Evolutionary conservation across 2,888 invertebrate genomes (phyloP).

Genomic region (Apodemia duryi): DNA sequence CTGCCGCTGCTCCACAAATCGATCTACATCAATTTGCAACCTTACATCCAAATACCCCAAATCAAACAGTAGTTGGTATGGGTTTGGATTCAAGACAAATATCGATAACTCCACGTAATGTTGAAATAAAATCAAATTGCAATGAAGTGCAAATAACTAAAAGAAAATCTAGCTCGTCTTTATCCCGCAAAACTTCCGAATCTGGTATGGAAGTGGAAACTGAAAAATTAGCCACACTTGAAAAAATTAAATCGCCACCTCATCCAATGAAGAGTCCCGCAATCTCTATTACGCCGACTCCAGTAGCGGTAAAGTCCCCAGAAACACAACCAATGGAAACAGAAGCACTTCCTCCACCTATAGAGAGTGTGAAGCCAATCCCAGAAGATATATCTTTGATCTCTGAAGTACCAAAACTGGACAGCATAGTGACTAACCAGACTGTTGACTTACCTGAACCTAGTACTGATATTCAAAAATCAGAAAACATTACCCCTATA

Average conservation of each 20-base stretch:
- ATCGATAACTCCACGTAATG: slow-evolving; percentile 59
- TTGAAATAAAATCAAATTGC: slow-evolving; percentile 44
- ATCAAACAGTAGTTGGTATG: slow-evolving; percentile 45
- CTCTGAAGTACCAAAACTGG: slow-evolving; percentile 43
- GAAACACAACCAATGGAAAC: slow-evolving; percentile 50
- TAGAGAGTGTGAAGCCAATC: slow-evolving; percentile 48
- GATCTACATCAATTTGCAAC: slow-evolving; percentile 66
- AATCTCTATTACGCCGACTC: slow-evolving; percentile 48
- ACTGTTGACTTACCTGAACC: slow-evolving; percentile 31
- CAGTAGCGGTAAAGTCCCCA: slow-evolving; percentile 52
- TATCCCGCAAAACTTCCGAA: slow-evolving; percentile 58
- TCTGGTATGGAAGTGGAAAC: slow-evolving; percentile 46
- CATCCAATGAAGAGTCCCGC: slow-evolving; percentile 46
- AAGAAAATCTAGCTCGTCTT: slow-evolving; percentile 53
- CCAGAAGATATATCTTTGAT: slow-evolving; percentile 47
- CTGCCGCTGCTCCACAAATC: slow-evolving; percentile 44
- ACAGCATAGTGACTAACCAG: slow-evolving; percentile 23
- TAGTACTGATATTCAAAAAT: slow-evolving; percentile 23
- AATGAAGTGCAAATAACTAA: slow-evolving; percentile 52
- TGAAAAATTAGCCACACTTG: slow-evolving; percentile 54
- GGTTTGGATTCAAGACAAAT: slow-evolving; percentile 64
- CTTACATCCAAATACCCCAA: slow-evolving; percentile 53
- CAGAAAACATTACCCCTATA: slow-evolving; percentile 8
- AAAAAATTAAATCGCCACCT: slow-evolving; percentile 51
- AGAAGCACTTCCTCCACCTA: slow-evolving; percentile 55